Evolutionary conservation across 2,113 vertebrate genomes (phyloP).

Genomic region (Phaetusa simplex): DNA sequence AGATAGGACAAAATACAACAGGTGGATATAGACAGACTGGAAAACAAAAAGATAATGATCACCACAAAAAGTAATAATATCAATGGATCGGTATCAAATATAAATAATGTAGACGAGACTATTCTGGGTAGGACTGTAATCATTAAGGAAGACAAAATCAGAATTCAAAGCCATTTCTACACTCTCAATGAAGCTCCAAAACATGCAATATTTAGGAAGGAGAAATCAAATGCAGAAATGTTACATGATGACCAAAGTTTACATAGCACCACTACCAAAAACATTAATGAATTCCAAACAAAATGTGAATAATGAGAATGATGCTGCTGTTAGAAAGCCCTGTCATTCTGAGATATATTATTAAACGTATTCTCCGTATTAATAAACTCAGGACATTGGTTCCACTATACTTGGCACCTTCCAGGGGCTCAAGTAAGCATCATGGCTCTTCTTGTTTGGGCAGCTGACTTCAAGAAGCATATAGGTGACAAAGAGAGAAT

Average conservation of each 20-base stretch:
- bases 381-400: not conserved
- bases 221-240: not conserved
- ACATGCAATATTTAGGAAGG: not conserved
- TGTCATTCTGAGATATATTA: not conserved
- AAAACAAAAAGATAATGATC: not conserved
- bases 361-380: not conserved
- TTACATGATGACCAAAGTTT: not conserved
- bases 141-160: not conserved
- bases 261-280: not conserved
- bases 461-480: not conserved
- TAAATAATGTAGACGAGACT: not conserved
- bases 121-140: not conserved
- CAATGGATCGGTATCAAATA: not conserved
- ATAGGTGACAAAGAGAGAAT: not conserved
- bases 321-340: not conserved
- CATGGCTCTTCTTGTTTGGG: not conserved
- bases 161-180: not conserved
- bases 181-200: not conserved
- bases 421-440: not conserved
- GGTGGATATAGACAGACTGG: not conserved
- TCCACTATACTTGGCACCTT: not conserved
- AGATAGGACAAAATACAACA: not conserved
- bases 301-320: not conserved
- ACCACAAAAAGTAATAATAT: not conserved
- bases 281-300: not conserved